These are phyloP conservation scores for Ctenicera cuprea DNA, from an alignment of 2,888 invertebrate species.

Conservation along the genomic window DNA sequence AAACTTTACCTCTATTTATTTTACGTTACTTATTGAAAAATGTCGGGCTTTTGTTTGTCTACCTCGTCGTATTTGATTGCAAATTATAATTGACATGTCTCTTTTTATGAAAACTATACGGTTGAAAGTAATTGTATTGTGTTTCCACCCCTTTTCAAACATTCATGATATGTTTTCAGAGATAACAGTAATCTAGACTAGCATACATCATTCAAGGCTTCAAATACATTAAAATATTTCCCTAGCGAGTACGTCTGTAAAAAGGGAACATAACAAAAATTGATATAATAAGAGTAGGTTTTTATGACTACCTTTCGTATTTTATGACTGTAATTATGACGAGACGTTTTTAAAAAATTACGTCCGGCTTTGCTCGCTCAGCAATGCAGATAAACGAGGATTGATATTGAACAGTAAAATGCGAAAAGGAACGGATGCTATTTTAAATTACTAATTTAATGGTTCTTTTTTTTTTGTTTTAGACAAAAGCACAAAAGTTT, in stretches of 20 bases:
- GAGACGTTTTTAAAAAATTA: constrained; percentile 31
- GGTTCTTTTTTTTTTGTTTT: too few relatives aligned
- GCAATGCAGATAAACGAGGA: neutral
- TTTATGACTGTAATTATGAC: constrained; percentile 36
- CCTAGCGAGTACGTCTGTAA: constrained; percentile 49
- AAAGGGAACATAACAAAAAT: constrained; percentile 38
- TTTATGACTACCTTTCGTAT: constrained; percentile 31
- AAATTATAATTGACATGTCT: neutral
- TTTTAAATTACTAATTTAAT: neutral
- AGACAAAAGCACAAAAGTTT: too few relatives aligned
- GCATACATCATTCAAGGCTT: constrained; percentile 41
- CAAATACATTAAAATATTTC: constrained; percentile 58
- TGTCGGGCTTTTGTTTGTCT: neutral
- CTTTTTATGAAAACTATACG: neutral
- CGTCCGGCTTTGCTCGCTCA: constrained; percentile 6
- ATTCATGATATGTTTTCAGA: constrained; percentile 21
- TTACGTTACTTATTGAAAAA: neutral
- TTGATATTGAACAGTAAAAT: neutral
- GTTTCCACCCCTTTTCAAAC: constrained; percentile 17
- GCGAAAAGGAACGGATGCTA: neutral
- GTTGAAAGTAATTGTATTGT: constrained; percentile 1
- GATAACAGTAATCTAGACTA: constrained; percentile 30
- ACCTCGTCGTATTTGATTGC: neutral
- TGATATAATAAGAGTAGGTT: constrained; percentile 38
- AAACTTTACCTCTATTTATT: neutral